Conservation (phyloP, 2,797 vertebrate species). For the Botia almorhae region DNA sequence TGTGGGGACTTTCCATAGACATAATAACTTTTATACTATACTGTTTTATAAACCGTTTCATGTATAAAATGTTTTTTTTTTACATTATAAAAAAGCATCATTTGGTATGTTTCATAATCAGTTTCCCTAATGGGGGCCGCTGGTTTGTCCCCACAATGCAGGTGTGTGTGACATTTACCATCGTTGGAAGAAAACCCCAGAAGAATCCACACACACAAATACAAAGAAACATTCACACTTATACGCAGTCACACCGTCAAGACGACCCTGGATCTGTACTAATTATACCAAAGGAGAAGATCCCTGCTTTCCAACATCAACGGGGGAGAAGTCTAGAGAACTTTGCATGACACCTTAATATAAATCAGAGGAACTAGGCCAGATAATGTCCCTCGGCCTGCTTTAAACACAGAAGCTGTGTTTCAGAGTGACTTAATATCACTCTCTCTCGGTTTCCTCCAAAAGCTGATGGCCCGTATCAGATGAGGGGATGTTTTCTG, state of each 20-base stretch:
- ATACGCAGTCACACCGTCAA: conserved; percentile 12
- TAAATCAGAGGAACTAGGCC: conserved; percentile 72
- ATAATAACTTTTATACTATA: no score
- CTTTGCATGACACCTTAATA: conserved; percentile 63
- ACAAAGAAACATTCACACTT: conserved; percentile 19
- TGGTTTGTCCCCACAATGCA: no score
- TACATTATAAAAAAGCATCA: no score
- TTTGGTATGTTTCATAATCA: no score
- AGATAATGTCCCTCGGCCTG: conserved; percentile 61
- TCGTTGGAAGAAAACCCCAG: no score
- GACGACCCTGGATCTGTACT: conserved; percentile 55
- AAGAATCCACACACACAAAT: conserved; percentile 3
- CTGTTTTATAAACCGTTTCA: no score
- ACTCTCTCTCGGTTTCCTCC: conserved; percentile 56
- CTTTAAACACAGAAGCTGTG: conserved; percentile 55
- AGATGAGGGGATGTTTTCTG: conserved; percentile 37
- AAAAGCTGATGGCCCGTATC: conserved; percentile 41
- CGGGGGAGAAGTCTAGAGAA: conserved; percentile 61
- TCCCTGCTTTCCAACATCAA: conserved; percentile 59
- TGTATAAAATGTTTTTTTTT: no score
- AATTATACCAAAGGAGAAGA: conserved; percentile 58
- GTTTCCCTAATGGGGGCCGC: no score
- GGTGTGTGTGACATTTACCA: no score
- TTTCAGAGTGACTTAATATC: conserved; percentile 57
- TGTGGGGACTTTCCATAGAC: no score